phyloP scores from a whole-genome alignment of 2,888 invertebrate genomes.

The Metalampra italica region DNA sequence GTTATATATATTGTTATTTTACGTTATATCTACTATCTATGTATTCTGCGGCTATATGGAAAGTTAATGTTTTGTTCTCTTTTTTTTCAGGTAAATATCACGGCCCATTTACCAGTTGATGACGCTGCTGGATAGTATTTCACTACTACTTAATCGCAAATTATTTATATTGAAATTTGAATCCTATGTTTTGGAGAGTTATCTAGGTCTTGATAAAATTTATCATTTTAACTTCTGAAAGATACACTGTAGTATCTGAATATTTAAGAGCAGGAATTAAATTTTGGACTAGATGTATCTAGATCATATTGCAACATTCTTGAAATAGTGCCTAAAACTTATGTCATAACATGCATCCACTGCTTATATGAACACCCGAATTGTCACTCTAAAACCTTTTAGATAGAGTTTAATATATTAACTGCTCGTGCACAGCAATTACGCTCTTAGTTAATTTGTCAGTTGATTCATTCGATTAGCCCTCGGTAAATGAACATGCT shows the following conservation, averaged over 20 bases:
- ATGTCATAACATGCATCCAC: background rate
- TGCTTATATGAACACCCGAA: background rate
- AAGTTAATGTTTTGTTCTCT: constrained; percentile 10
- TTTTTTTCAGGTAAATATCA: constrained; percentile 22
- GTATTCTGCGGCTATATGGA: too few relatives aligned
- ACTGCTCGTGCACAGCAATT: constrained; percentile 7
- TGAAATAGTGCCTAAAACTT: constrained; percentile 5
- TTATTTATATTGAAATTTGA: too few relatives aligned
- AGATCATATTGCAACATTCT: constrained; percentile 2
- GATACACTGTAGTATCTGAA: too few relatives aligned
- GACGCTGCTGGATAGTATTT: too few relatives aligned
- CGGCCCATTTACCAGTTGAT: background rate
- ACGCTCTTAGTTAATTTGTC: constrained; percentile 20
- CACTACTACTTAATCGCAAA: too few relatives aligned
- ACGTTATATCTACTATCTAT: too few relatives aligned
- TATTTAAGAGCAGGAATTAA: background rate
- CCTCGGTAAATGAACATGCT: constrained; percentile 26
- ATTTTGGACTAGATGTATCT: background rate
- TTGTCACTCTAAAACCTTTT: background rate
- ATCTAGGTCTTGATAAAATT: too few relatives aligned
- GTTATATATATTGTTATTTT: background rate
- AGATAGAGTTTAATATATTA: background rate
- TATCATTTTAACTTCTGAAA: too few relatives aligned
- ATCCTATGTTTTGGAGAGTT: too few relatives aligned
- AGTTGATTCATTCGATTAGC: constrained; percentile 22